Conservation (phyloP, 1,140 invertebrate genomes). For the Drosophila jambulina region DNA sequence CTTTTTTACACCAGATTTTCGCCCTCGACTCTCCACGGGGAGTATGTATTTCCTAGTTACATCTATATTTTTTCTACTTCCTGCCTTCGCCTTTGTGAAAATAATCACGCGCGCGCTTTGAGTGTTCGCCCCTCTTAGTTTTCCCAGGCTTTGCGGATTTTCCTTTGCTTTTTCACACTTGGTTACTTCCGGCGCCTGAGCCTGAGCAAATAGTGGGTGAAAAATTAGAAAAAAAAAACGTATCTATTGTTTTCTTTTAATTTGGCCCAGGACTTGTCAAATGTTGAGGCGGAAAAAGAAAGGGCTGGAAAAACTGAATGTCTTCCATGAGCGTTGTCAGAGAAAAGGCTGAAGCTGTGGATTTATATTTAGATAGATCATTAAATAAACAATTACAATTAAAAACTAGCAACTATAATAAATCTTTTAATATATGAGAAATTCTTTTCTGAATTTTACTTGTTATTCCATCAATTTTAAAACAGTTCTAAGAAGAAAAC, state of each 20-base stretch:
- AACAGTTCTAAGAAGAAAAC: neutral
- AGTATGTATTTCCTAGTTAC: conserved; percentile 37
- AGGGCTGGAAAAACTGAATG: neutral
- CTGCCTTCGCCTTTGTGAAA: conserved; percentile 80
- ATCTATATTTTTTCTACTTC: conserved; percentile 59
- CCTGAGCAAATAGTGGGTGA: conserved; percentile 43
- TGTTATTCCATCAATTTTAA: neutral
- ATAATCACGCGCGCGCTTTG: conserved; percentile 81
- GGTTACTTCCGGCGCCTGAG: conserved; percentile 69
- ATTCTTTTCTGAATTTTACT: neutral
- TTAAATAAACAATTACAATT: neutral
- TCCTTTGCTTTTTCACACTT: conserved; percentile 80
- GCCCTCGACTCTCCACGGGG: conserved; percentile 3
- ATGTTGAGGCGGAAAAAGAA: conserved; percentile 5
- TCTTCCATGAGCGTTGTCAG: neutral
- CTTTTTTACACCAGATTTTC: conserved; percentile 30
- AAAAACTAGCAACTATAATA: no score
- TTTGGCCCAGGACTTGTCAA: conserved; percentile 55
- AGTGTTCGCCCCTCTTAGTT: conserved; percentile 38
- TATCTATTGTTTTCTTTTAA: conserved; percentile 80
- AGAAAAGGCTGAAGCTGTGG: no score
- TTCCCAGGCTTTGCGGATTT: conserved; percentile 52
- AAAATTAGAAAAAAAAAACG: conserved; percentile 1
- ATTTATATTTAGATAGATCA: neutral
- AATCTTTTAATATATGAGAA: no score